Evolutionary conservation across 2,797 vertebrate genomes (phyloP), one percentile per base, ranked within the genome.

Genomic region (Microchirus variegatus): DNA sequence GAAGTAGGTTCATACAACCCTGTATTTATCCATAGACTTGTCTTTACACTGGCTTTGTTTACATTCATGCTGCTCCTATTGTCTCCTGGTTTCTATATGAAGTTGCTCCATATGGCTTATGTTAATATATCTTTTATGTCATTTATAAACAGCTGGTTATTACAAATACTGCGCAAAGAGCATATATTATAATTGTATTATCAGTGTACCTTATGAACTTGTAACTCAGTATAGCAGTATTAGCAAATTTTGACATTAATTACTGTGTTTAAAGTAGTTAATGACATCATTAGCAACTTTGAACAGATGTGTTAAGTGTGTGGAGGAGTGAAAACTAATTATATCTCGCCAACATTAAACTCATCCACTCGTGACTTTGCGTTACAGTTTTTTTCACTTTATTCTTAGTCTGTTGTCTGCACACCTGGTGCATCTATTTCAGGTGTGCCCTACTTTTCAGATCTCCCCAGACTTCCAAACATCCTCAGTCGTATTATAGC

Each of bases 341-440:
- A 41, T 18, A 47, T 43, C 15, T 41, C 9, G 36, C 6, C 15
- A 16, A 41, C 18, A 10, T 11, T 31, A 8, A 9, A 14, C 17
- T 51, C 44, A 52, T 42, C 37, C 46, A 17, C 16, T 2, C 12
- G 31, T 56, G 48, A 46, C 38, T 74, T 26, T 50, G 12, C 18
- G 18, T 51, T 59, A 10, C 52, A 3, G 10, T 73, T 62, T 52
- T 58, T 48, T 58, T 26, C 58, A n/a, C n/a, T 62, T 38, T 38
- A 5, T 57, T 53, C 47, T 73, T 31, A 16, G 38, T 74, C 16
- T 3, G 6, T 59, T 53, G 45, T 42, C 70, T 26, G 45, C 77
- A 83, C 82, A 90, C 87, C 90, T 90, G 75, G 71, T 49, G 12
- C 59, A 62, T 86, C 89, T 92, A 92, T 92, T 92, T 92, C 83